Evolutionary conservation across 2,888 invertebrate genomes (phyloP), one percentile per base, ranked within the genome.

Genomic region (Hyles lineata): DNA sequence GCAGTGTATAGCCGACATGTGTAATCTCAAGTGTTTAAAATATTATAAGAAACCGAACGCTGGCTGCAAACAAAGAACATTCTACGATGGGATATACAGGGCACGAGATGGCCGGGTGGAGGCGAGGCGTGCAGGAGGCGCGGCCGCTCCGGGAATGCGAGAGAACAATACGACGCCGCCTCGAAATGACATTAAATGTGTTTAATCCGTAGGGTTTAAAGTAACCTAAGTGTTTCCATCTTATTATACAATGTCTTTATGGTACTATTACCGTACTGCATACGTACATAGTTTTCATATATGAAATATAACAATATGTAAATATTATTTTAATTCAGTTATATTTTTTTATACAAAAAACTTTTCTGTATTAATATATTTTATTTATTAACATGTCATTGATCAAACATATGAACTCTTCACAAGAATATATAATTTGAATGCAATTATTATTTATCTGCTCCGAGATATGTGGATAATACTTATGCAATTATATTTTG

Each of bases 291-390:
- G 60, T 32, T 71, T 55, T 50, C 52, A 72, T 75, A 55, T 74
- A 74, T 77, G 70, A 77, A 77, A 74, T 75, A 73, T 74, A 72
- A 79, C 76, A 75, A 75, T 77, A 73, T 82, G 82, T 79, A 74
- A 75, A 77, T 78, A 78, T 79, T 71, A 75, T 76, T 77, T 72
- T 73, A 62, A 70, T 8, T 70, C 55, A 55, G n/a, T 55, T n/a
- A 55, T 43, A 70, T 23, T 73, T 58, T 72, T 25, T 61, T 9
- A 61, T 43, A 63, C n/a, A 11, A 43, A 23, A 62, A 17, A 43
- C 23, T 23, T 23, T 50, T 23, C 23, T 23, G 17, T 7, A 50
- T 43, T 43, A 67, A 67, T 50, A 67, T 67, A 67, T 67, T 62
- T 50, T 67, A 67, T 67, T 43, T 35, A 50, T 50, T 50, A 35